Evolutionary conservation across 2,797 vertebrate genomes (phyloP).

Genomic region (Sebastes iracundus): DNA sequence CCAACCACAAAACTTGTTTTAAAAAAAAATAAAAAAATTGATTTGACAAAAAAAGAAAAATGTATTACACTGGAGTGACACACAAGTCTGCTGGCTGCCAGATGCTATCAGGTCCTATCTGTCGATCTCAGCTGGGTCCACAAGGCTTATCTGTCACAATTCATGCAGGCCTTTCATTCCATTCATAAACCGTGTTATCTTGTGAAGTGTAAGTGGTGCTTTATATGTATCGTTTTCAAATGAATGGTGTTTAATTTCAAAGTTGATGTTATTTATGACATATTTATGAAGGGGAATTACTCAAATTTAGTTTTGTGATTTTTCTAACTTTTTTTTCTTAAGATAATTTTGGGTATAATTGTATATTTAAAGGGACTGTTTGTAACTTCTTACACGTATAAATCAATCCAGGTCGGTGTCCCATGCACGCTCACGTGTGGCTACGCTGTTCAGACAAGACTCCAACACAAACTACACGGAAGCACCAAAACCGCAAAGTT

Average conservation of each 20-base stretch:
- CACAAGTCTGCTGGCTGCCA: conserved; percentile 8
- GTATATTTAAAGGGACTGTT: not conserved
- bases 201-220: not conserved
- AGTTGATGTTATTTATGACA: not conserved
- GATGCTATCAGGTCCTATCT: conserved; percentile 49
- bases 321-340: not conserved
- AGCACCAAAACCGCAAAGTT: too few species aligned
- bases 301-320: not conserved
- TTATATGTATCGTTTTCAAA: conserved; percentile 11
- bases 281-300: not conserved
- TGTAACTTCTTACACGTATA: too few species aligned
- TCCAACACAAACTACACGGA: too few species aligned
- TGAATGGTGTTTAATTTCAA: not conserved
- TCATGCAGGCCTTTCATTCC: conserved; percentile 43
- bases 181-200: conserved; percentile 41
- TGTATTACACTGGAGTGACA: conserved; percentile 1
- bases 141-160: conserved; percentile 46
- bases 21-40: not conserved
- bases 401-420: too few species aligned
- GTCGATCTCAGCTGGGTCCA: conserved; percentile 38
- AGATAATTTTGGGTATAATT: not conserved
- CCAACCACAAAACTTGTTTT: not conserved
- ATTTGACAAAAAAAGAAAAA: not conserved
- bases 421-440: too few species aligned
- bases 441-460: too few species aligned